Evolutionary conservation across 2,888 invertebrate species (phyloP).

Genomic region (Torymus auratus): DNA sequence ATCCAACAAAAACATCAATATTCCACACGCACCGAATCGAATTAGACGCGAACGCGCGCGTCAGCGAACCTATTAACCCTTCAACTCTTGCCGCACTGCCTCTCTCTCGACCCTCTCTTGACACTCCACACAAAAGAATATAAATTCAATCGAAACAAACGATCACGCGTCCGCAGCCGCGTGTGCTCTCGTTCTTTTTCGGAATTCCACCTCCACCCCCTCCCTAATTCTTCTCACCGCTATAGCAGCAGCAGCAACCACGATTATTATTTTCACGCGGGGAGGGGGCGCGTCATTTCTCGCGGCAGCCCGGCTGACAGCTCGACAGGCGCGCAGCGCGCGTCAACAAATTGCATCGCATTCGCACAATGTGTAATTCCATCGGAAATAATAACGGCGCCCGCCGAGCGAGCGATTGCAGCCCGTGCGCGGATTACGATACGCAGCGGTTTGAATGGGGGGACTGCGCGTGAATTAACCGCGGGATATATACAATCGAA

Average conservation of each 20-base stretch:
- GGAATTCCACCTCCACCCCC: not conserved
- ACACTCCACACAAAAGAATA: too few relatives aligned
- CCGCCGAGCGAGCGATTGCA: not conserved
- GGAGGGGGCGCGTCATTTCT: conserved; percentile 39
- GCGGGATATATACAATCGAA: too few relatives aligned
- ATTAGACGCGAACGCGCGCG: too few relatives aligned
- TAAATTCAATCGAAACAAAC: too few relatives aligned
- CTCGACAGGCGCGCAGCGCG: conserved; percentile 40
- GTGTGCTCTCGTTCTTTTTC: not conserved
- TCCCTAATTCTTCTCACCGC: conserved; percentile 24
- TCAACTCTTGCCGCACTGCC: too few relatives aligned
- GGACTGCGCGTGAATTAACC: too few relatives aligned
- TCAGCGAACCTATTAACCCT: too few relatives aligned
- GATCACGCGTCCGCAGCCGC: not conserved
- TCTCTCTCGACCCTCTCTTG: too few relatives aligned
- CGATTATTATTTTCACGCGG: conserved; percentile 43
- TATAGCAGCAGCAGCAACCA: not conserved
- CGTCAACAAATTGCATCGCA: conserved; percentile 57
- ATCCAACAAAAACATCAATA: not conserved
- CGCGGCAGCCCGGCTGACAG: conserved; percentile 34
- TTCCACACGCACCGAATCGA: too few relatives aligned
- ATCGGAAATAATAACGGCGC: conserved; percentile 57
- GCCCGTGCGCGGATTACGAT: conserved; percentile 27
- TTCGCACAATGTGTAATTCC: conserved; percentile 57
- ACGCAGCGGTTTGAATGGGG: conserved; percentile 32